Percentiles rank a stretch among this genome's conserved stretches.
Conservation (phyloP, 2,113 vertebrate genomes). For the Leucosticte australis region DNA sequence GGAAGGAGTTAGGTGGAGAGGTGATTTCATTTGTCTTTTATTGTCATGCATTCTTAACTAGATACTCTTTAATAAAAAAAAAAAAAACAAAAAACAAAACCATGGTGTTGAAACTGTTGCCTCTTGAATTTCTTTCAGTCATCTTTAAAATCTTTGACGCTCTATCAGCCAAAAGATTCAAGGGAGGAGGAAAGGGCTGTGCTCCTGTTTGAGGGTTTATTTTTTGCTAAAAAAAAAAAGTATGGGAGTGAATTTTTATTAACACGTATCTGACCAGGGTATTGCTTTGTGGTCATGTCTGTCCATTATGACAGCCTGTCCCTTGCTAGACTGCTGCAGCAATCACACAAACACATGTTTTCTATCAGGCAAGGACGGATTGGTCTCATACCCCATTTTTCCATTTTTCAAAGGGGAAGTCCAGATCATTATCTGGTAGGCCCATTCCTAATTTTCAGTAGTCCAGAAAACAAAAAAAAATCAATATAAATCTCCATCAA, state of each 20-base stretch:
- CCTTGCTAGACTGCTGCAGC: neutral
- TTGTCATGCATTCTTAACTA: neutral
- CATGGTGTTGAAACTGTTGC: neutral
- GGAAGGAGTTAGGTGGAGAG: constrained; percentile 4
- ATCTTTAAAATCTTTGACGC: neutral
- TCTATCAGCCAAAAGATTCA: neutral
- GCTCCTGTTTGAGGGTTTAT: neutral
- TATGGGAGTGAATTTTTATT: neutral
- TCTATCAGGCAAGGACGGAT: neutral
- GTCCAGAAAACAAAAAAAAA: neutral
- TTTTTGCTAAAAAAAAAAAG: neutral
- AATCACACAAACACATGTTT: neutral
- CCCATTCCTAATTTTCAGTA: neutral
- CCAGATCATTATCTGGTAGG: neutral
- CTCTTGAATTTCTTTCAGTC: constrained; percentile 1
- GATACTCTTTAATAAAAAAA: neutral
- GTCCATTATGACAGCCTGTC: neutral
- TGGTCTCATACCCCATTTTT: neutral
- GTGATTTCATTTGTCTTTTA: constrained; percentile 6
- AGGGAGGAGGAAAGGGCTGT: neutral
- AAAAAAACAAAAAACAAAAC: too few species aligned
- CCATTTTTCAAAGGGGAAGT: neutral
- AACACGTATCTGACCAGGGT: neutral
- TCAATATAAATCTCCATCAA: neutral
- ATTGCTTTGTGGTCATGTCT: rapidly evolving